Base-by-base conservation (phyloP, 2,888 invertebrate genomes). In the Augochlorella aurata region DNA sequence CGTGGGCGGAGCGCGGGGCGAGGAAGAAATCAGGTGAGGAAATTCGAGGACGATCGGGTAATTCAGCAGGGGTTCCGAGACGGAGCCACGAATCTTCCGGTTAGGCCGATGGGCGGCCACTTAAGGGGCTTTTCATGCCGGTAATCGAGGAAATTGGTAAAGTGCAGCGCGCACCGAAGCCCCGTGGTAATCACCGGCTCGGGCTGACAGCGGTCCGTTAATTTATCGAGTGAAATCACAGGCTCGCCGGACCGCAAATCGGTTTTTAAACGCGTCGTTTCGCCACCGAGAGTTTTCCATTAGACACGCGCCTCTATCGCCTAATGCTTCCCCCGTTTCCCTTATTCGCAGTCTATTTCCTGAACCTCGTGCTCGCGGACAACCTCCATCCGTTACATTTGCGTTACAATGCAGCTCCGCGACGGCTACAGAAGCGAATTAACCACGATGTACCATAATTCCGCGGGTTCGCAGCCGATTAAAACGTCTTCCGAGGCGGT, bases 171-270 rank as follows among this genome's bases (percentile, higher is more conserved):
- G 79, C 84, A 81, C 76, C 85, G 85, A 86, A 88, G 87, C 88
- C 38, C 71, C 77, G 85, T 73, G 85, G 80, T 84, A 87, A 89
- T 88, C 81, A 82, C 82, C 79, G 78, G 63, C 71, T 65, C 73
- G 52, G 73, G 49, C 83, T 85, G 84, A 85, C 87, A 84, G 83
- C 67, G 70, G 77, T 70, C 85, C 78, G 84, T 89, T 90, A 90
- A 92, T 91, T 91, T 90, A 91, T 90, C 89, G 89, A 84, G 86
- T 83, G 83, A 91, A 91, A 91, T 88, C 87, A 92, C 89, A 90
- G 91, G 83, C 81, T 79, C 81, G 74, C 67, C 73, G 50, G 65
- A 73, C 85, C 85, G 86, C 90, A 89, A 89, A 89, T 87, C 85
- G 87, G 69, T 82, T 89, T 87, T 88, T 89, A 87, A 88, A 87